A percentile compares a stretch with the other conserved stretches of the same genome.
These are phyloP conservation scores for Tetraodon nigroviridis DNA, from an alignment of 2,113 vertebrate species.

Conservation along the genomic window DNA sequence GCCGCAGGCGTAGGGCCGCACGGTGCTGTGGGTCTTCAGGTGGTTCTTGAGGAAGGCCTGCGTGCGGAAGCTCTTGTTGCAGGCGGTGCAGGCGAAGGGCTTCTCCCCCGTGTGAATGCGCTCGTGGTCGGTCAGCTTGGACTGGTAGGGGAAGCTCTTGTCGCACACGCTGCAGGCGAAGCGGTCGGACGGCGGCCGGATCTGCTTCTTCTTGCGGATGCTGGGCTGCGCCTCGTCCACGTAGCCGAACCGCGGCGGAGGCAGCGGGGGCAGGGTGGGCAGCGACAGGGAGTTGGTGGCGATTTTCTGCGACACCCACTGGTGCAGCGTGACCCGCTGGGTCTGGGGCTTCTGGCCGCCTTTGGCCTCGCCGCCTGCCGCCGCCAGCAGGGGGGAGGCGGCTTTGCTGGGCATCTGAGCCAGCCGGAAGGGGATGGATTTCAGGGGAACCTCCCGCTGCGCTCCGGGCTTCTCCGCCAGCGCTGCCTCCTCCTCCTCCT, in stretches of 20 bases:
- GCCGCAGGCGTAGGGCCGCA: constrained; percentile 59
- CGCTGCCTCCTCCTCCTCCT: constrained; percentile 4
- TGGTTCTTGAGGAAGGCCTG: constrained; percentile 70
- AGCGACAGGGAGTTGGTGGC: constrained; percentile 63
- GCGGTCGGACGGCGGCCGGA: constrained; percentile 45
- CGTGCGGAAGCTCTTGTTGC: constrained; percentile 65
- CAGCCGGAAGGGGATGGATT: constrained; percentile 53
- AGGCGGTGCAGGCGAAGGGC: constrained; percentile 61
- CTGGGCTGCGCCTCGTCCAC: constrained; percentile 35
- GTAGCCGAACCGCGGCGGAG: constrained; percentile 22
- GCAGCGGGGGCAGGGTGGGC: constrained; percentile 61
- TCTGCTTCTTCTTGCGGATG: constrained; percentile 54
- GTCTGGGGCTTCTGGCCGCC: constrained; percentile 52
- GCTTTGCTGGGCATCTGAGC: constrained; percentile 38
- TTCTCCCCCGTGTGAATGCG: constrained; percentile 71
- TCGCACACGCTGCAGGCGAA: constrained; percentile 59
- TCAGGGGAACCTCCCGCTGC: constrained; percentile 27
- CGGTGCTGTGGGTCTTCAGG: constrained; percentile 64
- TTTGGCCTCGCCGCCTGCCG: constrained; percentile 10
- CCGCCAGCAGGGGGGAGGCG: constrained; percentile 10
- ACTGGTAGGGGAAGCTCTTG: constrained; percentile 67
- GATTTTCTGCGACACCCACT: constrained; percentile 67
- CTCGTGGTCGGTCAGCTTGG: constrained; percentile 65
- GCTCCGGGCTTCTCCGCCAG: constrained; percentile 19
- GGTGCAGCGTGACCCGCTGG: constrained; percentile 63